phyloP scores from a whole-genome alignment of 2,888 invertebrate genomes.

The Andrena minutula region DNA sequence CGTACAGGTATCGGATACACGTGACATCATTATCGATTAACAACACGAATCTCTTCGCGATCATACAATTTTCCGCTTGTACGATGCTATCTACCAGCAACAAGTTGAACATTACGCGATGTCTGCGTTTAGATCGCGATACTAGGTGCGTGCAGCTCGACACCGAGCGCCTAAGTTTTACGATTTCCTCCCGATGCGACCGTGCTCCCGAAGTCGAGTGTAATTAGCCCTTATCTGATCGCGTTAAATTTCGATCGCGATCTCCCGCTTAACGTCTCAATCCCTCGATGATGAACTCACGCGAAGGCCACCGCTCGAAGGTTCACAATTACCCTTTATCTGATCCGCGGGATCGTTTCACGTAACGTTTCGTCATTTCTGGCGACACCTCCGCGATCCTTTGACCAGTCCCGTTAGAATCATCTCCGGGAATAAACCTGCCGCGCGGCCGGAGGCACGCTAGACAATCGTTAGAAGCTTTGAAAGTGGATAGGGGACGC shows the following conservation, averaged over 20 bases:
- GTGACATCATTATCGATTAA: not conserved
- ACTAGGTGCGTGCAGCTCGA: slow-evolving; percentile 45
- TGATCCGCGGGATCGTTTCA: not conserved
- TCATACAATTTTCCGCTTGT: slow-evolving; percentile 16
- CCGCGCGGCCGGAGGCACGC: not conserved
- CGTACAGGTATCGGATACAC: too few species aligned
- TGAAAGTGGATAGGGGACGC: too few species aligned
- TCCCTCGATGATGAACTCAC: slow-evolving; percentile 45
- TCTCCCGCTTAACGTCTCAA: slow-evolving; percentile 49
- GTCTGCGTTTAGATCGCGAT: slow-evolving; percentile 34
- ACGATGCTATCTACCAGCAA: slow-evolving; percentile 24
- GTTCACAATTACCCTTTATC: slow-evolving; percentile 8
- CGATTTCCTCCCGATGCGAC: slow-evolving; percentile 57
- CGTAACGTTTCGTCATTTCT: not conserved
- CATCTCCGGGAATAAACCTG: not conserved
- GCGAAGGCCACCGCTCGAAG: slow-evolving; percentile 1
- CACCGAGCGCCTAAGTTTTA: slow-evolving; percentile 41
- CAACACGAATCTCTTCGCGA: not conserved
- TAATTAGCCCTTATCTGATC: slow-evolving; percentile 60
- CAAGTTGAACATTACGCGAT: slow-evolving; percentile 17
- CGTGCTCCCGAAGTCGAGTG: slow-evolving; percentile 35
- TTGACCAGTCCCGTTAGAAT: not conserved
- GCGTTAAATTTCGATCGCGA: slow-evolving; percentile 57
- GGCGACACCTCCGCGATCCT: not conserved
- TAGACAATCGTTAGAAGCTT: not conserved